Evolutionary conservation across 2,888 invertebrate species (phyloP).

Genomic region (Schizotus pectinicornis): DNA sequence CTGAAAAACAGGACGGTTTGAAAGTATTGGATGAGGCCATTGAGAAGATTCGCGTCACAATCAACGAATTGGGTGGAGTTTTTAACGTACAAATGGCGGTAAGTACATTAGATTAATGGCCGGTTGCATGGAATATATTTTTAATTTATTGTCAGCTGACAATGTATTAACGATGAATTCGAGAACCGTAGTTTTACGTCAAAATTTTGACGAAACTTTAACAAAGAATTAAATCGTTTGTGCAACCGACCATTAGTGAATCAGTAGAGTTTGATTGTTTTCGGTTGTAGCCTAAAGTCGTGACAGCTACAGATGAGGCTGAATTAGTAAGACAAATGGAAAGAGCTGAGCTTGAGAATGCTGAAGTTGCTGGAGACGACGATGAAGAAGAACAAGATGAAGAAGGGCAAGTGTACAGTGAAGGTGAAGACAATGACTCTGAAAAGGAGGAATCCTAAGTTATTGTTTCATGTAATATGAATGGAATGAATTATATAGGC

Average conservation of each 20-base stretch:
- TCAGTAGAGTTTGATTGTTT: not conserved
- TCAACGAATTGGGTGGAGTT: conserved; percentile 84
- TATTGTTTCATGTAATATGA: no score
- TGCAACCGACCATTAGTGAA: no score
- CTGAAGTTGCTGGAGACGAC: conserved; percentile 91
- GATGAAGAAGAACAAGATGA: conserved; percentile 75
- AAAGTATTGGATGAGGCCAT: conserved; percentile 89
- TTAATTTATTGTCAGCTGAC: no score
- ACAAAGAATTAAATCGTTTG: not conserved
- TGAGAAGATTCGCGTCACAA: conserved; percentile 83
- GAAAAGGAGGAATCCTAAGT: conserved; percentile 6
- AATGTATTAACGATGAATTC: no score
- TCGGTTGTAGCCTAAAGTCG: conserved; percentile 79
- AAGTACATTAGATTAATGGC: conserved; percentile 21
- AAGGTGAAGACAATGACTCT: conserved; percentile 30
- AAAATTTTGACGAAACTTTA: no score
- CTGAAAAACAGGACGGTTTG: conserved; percentile 93
- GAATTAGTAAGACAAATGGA: conserved; percentile 94
- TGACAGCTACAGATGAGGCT: conserved; percentile 97
- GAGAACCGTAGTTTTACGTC: no score
- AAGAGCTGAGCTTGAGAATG: conserved; percentile 90
- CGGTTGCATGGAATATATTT: not conserved
- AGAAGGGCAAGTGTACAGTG: conserved; percentile 54
- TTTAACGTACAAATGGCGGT: conserved; percentile 92
- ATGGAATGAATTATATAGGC: not conserved